Percentiles rank a stretch among this genome's conserved stretches.
phyloP scores from a whole-genome alignment of 2,797 vertebrate species.

The Esox masquinongy region DNA sequence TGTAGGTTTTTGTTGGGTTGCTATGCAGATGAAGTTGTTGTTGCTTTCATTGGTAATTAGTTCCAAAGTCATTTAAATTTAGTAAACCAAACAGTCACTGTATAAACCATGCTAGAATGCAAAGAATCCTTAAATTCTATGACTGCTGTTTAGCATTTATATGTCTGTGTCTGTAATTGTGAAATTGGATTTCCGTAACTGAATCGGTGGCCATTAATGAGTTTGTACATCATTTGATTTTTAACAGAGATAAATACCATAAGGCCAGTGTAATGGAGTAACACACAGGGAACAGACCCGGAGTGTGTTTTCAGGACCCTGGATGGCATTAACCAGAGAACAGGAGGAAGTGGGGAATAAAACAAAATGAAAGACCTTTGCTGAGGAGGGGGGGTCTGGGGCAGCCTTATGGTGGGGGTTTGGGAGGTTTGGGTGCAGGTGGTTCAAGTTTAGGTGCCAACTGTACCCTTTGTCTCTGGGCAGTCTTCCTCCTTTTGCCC shows the following conservation, averaged over 20 bases:
- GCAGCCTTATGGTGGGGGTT: too few species aligned
- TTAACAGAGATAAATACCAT: constrained; percentile 44
- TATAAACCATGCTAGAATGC: constrained; percentile 26
- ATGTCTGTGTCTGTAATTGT: constrained; percentile 41
- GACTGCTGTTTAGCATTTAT: constrained; percentile 16
- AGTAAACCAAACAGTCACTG: constrained; percentile 16
- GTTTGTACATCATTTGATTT: constrained; percentile 45
- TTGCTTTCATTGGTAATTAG: constrained; percentile 44
- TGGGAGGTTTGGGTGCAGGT: too few species aligned
- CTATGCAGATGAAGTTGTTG: constrained; percentile 35
- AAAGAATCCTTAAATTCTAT: constrained; percentile 20
- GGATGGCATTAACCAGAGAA: too few species aligned
- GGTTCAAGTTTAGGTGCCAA: too few species aligned
- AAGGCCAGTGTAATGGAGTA: too few species aligned
- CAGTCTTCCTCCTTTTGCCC: too few species aligned
- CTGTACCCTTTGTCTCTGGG: too few species aligned
- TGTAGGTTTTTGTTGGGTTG: constrained; percentile 39
- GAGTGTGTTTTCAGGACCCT: too few species aligned
- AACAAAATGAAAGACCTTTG: too few species aligned
- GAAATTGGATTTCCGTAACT: constrained; percentile 15
- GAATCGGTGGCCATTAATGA: constrained; percentile 38
- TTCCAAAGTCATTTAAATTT: constrained; percentile 28
- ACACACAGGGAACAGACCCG: too few species aligned
- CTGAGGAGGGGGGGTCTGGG: too few species aligned
- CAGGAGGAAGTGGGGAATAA: too few species aligned